These are phyloP conservation scores for Hemicordylus capensis DNA, from an alignment of 2,113 vertebrate species.

Conservation along the genomic window DNA sequence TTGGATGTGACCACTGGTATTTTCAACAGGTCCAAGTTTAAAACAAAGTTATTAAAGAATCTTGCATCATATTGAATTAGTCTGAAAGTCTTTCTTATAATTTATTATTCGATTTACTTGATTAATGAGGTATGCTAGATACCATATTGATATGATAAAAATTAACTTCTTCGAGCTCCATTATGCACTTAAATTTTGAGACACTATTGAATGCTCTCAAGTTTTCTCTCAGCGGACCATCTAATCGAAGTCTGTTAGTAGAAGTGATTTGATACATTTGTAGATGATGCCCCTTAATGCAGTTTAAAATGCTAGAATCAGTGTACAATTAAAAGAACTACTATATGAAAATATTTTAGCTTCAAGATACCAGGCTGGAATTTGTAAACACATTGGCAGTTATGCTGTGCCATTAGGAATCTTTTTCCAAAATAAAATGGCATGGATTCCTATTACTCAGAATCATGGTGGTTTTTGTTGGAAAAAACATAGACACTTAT, in stretches of 20 bases:
- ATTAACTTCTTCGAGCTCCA: constrained; percentile 41
- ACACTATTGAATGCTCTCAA: constrained; percentile 62
- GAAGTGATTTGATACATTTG: constrained; percentile 46
- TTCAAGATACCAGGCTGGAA: accelerated
- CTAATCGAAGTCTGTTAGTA: constrained; percentile 43
- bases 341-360: constrained; percentile 28
- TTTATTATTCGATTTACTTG: constrained; percentile 49
- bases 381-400: not conserved
- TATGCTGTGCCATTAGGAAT: accelerated
- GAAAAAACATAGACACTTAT: not conserved
- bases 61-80: constrained; percentile 8
- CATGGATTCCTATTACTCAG: not conserved
- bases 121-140: constrained; percentile 34
- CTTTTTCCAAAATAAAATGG: accelerated
- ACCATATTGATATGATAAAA: constrained; percentile 55
- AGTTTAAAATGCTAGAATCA: constrained; percentile 42
- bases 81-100: constrained; percentile 26
- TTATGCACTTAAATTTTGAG: constrained; percentile 63
- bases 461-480: not conserved
- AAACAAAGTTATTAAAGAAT: constrained; percentile 18
- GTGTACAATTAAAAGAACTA: constrained; percentile 20
- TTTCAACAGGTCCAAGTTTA: constrained; percentile 8
- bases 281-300: constrained; percentile 43
- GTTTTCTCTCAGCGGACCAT: constrained; percentile 39
- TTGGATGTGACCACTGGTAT: constrained; percentile 8